Conservation (phyloP, 1,140 invertebrate genomes). For the Pararge aegeria region DNA sequence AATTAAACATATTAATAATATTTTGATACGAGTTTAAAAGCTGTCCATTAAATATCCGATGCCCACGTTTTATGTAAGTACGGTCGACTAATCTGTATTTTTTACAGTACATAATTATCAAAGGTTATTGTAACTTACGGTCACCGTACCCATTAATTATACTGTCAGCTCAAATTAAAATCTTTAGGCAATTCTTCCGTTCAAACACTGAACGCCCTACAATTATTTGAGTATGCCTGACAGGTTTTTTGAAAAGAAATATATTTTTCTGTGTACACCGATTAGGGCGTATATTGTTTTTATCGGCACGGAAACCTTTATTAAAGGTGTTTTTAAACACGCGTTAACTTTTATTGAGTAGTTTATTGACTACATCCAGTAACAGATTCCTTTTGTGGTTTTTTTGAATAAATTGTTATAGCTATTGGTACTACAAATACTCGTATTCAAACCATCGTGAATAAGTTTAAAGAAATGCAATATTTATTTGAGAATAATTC, state of each 20-base stretch:
- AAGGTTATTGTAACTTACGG: slow-evolving; percentile 16
- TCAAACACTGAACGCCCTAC: background rate
- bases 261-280: background rate
- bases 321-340: no score
- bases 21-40: no score
- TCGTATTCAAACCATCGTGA: no score
- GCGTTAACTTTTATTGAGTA: no score
- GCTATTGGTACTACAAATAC: no score
- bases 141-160: slow-evolving; percentile 24
- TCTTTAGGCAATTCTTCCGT: slow-evolving; percentile 7
- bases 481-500: no score
- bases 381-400: no score
- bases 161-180: slow-evolving; percentile 23
- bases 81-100: background rate
- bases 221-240: background rate
- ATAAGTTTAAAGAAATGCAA: no score
- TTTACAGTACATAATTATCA: background rate
- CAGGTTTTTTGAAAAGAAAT: background rate
- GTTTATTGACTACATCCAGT: no score
- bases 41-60: background rate
- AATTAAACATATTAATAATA: background rate
- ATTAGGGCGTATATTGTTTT: background rate
- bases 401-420: no score
- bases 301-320: no score
- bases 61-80: background rate